Percentiles rank a stretch among this genome's conserved stretches.
Conservation (phyloP, 2,888 invertebrate species). For the Nematopogon swammerdamellus region DNA sequence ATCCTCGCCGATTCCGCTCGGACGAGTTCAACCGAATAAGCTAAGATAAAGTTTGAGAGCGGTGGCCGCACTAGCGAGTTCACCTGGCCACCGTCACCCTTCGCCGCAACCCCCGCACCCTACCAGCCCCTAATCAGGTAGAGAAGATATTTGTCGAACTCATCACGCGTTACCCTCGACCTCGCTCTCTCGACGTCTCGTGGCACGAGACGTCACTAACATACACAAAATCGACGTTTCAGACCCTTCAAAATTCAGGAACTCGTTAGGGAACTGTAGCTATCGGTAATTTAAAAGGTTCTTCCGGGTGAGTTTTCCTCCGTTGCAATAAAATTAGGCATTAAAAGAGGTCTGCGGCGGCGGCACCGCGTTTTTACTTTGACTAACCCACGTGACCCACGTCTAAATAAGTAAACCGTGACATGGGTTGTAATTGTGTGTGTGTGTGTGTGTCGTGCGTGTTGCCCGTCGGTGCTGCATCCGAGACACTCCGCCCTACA, state of each 20-base stretch:
- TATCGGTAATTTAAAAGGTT: background rate
- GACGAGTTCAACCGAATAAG: too few relatives aligned
- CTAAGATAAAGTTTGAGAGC: too few relatives aligned
- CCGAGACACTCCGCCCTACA: too few relatives aligned
- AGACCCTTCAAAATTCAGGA: background rate
- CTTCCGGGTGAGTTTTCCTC: background rate
- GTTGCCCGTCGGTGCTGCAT: too few relatives aligned
- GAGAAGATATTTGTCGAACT: background rate
- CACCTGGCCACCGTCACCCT: too few relatives aligned
- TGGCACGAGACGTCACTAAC: too few relatives aligned
- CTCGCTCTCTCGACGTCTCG: background rate
- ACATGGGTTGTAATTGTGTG: background rate
- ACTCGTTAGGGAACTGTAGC: background rate
- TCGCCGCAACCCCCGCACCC: too few relatives aligned
- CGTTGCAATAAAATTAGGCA: constrained; percentile 47
- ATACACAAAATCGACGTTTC: background rate
- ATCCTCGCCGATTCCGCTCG: too few relatives aligned
- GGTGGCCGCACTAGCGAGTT: too few relatives aligned
- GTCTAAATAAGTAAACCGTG: background rate
- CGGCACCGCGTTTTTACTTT: background rate
- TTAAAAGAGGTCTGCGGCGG: constrained; percentile 26
- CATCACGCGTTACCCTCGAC: background rate
- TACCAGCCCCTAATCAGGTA: too few relatives aligned
- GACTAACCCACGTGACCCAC: background rate
- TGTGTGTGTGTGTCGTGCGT: too few relatives aligned